Evolutionary conservation across 2,888 invertebrate genomes (phyloP), one percentile per base, ranked within the genome.

Genomic region (Bedellia somnulentella): DNA sequence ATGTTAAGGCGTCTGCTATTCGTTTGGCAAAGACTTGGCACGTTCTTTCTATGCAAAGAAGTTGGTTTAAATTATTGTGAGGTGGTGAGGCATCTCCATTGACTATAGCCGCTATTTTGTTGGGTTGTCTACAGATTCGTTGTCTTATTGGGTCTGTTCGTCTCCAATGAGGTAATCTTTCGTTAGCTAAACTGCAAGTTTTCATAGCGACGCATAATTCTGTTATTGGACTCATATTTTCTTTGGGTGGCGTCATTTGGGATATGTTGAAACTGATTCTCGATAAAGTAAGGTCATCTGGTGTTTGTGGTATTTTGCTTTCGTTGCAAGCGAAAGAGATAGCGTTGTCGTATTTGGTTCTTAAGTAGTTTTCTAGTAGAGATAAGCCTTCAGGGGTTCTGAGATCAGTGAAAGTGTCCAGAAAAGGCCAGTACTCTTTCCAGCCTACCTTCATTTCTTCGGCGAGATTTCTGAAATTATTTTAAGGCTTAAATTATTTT

Each of bases 391-490:
- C 85, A 0, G 68, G 51, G 0, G 86, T 80, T 0, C 86, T 63
- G 4, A 97, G 75, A 57, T 97, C 88, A 1, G 87, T 79, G 57
- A 89, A 93, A 2, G 81, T 80, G 42, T 87, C 86, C 9, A 96
- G 66, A 54, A 96, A 96, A 4, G 87, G 85, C 96, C 96, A 97
- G 62, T 91, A 91, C 50, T 97, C 96, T 36, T 83, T 86, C 95
- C 95, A 96, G 6, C 82, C 80, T 0, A 91, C 79, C 31, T 85
- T 79, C 55, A 83, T 80, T 54, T 87, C 79, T 37, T 81, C 80
- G 0, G 92, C 90, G 38, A 88, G 54, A 39, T 79, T 73, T 46
- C 86, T 85, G 56, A 11, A 52, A 57, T 33, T 31, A 32, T 32
- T n/a, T 31, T 26, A 21, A 24, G 14, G 17, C 6, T 30, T 6